Percentiles rank a stretch among this genome's conserved stretches.
These are phyloP conservation scores for Lepidochitona cinerea DNA, from an alignment of 2,888 invertebrate genomes.

Conservation along the genomic window DNA sequence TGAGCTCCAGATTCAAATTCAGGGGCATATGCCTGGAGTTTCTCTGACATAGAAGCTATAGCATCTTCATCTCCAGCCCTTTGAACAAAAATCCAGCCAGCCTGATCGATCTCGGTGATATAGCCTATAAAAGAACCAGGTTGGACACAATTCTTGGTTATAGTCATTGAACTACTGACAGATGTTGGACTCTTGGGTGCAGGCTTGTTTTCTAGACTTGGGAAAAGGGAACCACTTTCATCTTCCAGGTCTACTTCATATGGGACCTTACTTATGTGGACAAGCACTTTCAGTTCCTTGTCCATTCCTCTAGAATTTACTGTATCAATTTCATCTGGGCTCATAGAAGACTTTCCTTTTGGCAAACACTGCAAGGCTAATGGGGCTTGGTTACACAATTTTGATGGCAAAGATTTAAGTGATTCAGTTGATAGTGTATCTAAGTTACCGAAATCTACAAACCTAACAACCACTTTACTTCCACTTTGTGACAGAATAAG, in stretches of 20 bases:
- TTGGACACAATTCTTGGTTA: background rate
- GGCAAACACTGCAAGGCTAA: background rate
- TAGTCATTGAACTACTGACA: background rate
- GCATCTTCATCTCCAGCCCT: background rate
- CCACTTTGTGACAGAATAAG: conserved; percentile 73
- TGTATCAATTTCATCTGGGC: background rate
- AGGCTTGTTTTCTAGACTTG: background rate
- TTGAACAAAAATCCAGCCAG: background rate
- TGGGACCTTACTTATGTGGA: background rate
- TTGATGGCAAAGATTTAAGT: background rate
- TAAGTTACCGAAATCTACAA: conserved; percentile 77
- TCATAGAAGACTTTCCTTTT: background rate
- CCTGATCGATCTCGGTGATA: background rate
- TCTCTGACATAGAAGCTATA: background rate
- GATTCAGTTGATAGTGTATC: conserved; percentile 41
- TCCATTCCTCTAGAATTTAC: background rate
- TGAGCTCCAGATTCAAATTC: background rate
- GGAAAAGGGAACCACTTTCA: background rate
- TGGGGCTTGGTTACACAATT: background rate
- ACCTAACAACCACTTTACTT: conserved; percentile 73
- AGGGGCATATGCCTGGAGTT: conserved; percentile 2
- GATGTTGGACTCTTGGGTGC: background rate
- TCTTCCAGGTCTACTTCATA: background rate
- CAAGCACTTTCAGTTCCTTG: background rate
- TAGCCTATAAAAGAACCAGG: background rate